Evolutionary conservation across 2,113 vertebrate species (phyloP).

Genomic region (Chascanopsetta lugubris): DNA sequence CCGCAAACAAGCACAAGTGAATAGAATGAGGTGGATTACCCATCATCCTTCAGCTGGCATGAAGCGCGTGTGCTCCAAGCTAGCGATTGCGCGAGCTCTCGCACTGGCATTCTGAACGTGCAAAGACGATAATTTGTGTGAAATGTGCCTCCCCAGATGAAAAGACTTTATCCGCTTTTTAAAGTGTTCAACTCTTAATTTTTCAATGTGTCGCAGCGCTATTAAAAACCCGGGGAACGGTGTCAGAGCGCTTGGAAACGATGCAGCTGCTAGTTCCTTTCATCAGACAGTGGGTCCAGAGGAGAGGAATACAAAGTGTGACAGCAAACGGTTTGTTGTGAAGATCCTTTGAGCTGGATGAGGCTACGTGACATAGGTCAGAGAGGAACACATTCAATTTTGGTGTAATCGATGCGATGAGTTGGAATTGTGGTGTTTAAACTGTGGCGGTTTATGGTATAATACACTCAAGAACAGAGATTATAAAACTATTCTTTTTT

Average conservation of each 20-base stretch:
- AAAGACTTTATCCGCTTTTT: slow-evolving; percentile 61
- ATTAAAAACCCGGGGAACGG: slow-evolving; percentile 38
- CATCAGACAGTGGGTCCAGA: slow-evolving; percentile 6
- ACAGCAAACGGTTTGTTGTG: background rate
- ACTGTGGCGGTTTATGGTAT: too few species aligned
- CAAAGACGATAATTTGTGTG: slow-evolving; percentile 73
- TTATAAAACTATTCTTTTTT: too few species aligned
- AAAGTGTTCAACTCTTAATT: slow-evolving; percentile 67
- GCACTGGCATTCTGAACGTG: slow-evolving; percentile 50
- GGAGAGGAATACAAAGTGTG: background rate
- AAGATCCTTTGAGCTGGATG: too few species aligned
- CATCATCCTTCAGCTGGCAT: slow-evolving; percentile 73
- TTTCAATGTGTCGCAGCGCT: slow-evolving; percentile 54
- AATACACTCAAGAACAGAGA: too few species aligned
- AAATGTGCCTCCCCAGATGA: slow-evolving; percentile 69
- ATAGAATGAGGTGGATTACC: slow-evolving; percentile 68
- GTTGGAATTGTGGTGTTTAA: too few species aligned
- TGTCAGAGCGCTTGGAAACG: slow-evolving; percentile 30
- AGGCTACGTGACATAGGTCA: too few species aligned
- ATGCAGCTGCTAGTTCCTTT: slow-evolving; percentile 40
- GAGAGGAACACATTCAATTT: too few species aligned
- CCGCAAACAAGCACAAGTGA: slow-evolving; percentile 40
- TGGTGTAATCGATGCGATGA: too few species aligned
- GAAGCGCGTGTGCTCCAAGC: slow-evolving; percentile 61
- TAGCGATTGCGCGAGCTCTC: slow-evolving; percentile 48